Conservation (phyloP, 2,888 invertebrate genomes). For the Microplitis manilae region DNA sequence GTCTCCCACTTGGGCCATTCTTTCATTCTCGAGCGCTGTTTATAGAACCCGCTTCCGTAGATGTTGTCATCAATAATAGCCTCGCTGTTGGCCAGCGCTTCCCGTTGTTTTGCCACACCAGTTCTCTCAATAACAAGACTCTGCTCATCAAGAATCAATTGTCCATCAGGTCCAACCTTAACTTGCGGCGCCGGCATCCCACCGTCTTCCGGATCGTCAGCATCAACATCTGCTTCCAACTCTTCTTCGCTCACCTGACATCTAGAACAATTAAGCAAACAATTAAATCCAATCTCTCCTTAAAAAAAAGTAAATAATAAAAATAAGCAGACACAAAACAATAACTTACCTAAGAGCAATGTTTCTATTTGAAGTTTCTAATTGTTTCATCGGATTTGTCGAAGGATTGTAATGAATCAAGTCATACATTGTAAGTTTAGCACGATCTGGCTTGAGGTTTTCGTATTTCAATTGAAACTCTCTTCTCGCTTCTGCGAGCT, state of each 20-base stretch:
- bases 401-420: slow-evolving; percentile 92
- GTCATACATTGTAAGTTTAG: slow-evolving; percentile 90
- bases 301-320: background rate
- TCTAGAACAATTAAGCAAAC: slow-evolving; percentile 34
- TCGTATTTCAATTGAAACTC: slow-evolving; percentile 74
- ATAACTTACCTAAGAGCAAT: slow-evolving; percentile 53
- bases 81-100: slow-evolving; percentile 78
- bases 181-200: slow-evolving; percentile 85
- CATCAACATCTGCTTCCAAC: slow-evolving; percentile 54
- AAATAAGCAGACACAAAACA: slow-evolving; percentile 4
- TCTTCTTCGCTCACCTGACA: background rate
- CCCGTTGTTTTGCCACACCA: slow-evolving; percentile 75
- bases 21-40: slow-evolving; percentile 78
- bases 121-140: slow-evolving; percentile 87
- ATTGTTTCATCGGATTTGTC: slow-evolving; percentile 79
- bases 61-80: slow-evolving; percentile 78
- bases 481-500: slow-evolving; percentile 74
- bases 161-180: slow-evolving; percentile 88
- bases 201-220: slow-evolving; percentile 65
- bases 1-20: slow-evolving; percentile 88
- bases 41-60: slow-evolving; percentile 77
- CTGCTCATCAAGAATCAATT: slow-evolving; percentile 88
- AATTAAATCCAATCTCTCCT: background rate
- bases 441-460: slow-evolving; percentile 76
- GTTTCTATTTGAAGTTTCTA: slow-evolving; percentile 29